A percentile compares a stretch with the other conserved stretches of the same genome.
These are phyloP conservation scores for Pocota personata DNA, from an alignment of 2,888 invertebrate genomes.

Conservation along the genomic window DNA sequence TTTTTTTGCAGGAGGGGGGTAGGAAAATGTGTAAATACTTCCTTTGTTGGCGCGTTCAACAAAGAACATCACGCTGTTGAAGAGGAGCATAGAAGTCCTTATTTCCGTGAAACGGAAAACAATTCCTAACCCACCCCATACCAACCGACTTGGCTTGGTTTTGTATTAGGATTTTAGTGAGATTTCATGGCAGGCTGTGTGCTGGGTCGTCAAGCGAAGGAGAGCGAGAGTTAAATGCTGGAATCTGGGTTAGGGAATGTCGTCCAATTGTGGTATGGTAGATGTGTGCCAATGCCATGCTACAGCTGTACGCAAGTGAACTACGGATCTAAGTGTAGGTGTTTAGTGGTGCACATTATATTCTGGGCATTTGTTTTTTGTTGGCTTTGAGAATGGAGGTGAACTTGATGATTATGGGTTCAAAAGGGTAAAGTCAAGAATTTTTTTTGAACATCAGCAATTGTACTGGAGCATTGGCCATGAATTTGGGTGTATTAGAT, in stretches of 20 bases:
- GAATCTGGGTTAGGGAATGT: slow-evolving; percentile 61
- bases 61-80: slow-evolving; percentile 34
- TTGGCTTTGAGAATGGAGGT: neutral
- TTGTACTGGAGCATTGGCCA: slow-evolving; percentile 41
- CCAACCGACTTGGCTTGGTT: neutral
- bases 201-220: slow-evolving; percentile 26
- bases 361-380: neutral
- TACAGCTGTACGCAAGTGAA: slow-evolving; percentile 20
- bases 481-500: slow-evolving; percentile 26
- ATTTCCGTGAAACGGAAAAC: slow-evolving; percentile 66
- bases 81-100: slow-evolving; percentile 54
- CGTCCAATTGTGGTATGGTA: slow-evolving; percentile 47
- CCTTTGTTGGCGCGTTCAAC: slow-evolving; percentile 60
- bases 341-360: neutral
- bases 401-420: slow-evolving; percentile 58
- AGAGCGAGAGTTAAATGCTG: slow-evolving; percentile 57
- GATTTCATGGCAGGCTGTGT: slow-evolving; percentile 26
- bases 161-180: slow-evolving; percentile 30
- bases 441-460: slow-evolving; percentile 14
- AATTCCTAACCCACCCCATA: slow-evolving; percentile 48
- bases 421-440: slow-evolving; percentile 69
- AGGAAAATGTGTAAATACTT: slow-evolving; percentile 53
- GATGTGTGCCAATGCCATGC: slow-evolving; percentile 48
- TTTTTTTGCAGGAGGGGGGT: neutral
- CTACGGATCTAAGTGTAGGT: slow-evolving; percentile 5